Percentiles rank a stretch among this genome's conserved stretches.
Conservation (phyloP, 2,113 vertebrate genomes). For the Prunella himalayana region DNA sequence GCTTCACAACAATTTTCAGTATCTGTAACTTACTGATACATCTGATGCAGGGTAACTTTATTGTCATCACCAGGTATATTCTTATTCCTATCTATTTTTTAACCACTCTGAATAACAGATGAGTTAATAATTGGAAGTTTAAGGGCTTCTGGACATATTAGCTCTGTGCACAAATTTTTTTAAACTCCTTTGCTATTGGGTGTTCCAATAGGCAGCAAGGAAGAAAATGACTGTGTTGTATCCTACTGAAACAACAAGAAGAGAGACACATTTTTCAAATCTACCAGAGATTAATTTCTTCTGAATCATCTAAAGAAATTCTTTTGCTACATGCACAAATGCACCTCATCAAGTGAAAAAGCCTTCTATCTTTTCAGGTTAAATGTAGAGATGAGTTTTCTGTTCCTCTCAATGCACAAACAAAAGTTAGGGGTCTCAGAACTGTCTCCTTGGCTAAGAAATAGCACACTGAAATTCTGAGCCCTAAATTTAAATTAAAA, state of each 20-base stretch:
- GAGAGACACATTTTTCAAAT: neutral
- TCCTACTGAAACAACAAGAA: neutral
- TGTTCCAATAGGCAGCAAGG: neutral
- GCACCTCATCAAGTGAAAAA: neutral
- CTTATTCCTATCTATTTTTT: neutral
- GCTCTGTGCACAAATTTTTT: neutral
- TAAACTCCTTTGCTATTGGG: neutral
- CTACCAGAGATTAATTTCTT: neutral
- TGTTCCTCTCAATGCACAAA: neutral
- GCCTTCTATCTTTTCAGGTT: neutral
- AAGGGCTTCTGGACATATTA: neutral
- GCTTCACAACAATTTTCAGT: neutral
- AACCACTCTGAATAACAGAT: neutral
- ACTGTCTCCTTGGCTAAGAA: neutral
- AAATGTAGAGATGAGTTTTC: neutral
- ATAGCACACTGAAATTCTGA: neutral
- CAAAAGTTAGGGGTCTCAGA: neutral
- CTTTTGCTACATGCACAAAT: neutral
- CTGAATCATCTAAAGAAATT: neutral
- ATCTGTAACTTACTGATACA: neutral
- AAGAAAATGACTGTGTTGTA: neutral
- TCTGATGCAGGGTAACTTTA: neutral
- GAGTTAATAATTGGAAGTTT: neutral
- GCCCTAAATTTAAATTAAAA: neutral
- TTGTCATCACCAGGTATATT: neutral